phyloP scores from a whole-genome alignment of 2,113 vertebrate genomes.

The Cavia porcellus region DNA sequence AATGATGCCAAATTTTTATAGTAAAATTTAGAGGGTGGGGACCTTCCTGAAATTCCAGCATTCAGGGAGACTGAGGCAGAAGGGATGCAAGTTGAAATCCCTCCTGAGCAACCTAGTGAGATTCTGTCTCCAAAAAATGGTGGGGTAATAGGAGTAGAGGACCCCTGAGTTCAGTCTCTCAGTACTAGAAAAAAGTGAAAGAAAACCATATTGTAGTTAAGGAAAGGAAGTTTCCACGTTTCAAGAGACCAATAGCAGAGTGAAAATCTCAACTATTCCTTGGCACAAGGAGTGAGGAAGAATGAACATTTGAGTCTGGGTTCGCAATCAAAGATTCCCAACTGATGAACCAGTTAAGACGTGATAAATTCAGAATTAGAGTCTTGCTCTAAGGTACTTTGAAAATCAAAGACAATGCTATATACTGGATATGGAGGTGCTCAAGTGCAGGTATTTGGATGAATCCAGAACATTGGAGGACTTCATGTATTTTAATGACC shows the following conservation, averaged over 20 bases:
- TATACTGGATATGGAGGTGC: no score
- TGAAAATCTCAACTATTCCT: background rate
- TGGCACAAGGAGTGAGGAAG: background rate
- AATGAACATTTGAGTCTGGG: background rate
- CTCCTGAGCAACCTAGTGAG: background rate
- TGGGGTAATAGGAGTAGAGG: background rate
- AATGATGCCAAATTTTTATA: no score
- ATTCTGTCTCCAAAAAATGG: background rate
- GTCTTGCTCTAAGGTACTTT: background rate
- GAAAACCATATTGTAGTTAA: background rate
- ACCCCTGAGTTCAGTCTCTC: background rate
- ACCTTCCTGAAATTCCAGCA: background rate
- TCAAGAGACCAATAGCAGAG: background rate
- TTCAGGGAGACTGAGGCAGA: background rate
- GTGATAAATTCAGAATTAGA: background rate
- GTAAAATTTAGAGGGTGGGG: background rate
- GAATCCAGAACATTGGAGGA: background rate
- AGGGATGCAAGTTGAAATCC: background rate
- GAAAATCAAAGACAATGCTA: background rate
- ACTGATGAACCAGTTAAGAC: background rate
- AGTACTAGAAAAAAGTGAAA: background rate
- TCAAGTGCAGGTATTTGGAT: no score
- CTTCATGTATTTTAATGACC: no score
- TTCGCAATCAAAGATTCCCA: background rate
- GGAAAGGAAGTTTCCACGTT: background rate